Percentiles rank a stretch among this genome's conserved stretches.
Evolutionary conservation across 2,113 vertebrate genomes (phyloP).

Genomic region (Phalacrocorax aristotelis): DNA sequence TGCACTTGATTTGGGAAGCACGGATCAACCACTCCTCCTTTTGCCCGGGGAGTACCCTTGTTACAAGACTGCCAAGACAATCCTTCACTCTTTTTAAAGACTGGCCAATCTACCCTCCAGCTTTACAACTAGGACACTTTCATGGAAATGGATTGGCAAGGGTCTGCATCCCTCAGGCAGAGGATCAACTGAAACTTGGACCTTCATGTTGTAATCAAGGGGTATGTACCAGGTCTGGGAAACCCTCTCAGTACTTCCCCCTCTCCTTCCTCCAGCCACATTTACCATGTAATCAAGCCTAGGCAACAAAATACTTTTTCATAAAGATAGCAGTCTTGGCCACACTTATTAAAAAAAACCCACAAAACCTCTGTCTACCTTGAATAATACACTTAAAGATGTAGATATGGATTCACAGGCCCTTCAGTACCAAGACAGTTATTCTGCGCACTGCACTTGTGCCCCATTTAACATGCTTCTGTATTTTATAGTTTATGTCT

Average conservation of each 20-base stretch:
- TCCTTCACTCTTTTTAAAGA: background rate
- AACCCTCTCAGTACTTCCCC: background rate
- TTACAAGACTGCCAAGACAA: accelerated
- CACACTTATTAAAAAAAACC: background rate
- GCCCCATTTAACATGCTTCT: background rate
- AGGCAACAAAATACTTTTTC: background rate
- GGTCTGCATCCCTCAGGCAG: background rate
- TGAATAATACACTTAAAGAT: background rate
- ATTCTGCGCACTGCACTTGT: background rate
- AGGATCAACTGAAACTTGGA: background rate
- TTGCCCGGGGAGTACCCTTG: background rate
- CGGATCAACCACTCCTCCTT: background rate
- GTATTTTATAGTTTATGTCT: background rate
- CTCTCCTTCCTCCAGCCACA: background rate
- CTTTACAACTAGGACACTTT: background rate
- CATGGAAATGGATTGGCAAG: background rate
- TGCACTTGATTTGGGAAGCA: background rate
- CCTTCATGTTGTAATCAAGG: background rate
- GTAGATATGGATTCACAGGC: background rate
- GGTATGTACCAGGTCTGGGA: background rate
- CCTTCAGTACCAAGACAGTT: background rate
- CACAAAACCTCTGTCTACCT: background rate
- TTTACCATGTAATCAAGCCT: background rate
- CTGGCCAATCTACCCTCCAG: background rate
- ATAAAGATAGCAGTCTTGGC: background rate